Base-by-base conservation (phyloP, 2,888 invertebrate species). In the Cerastoderma edule region DNA sequence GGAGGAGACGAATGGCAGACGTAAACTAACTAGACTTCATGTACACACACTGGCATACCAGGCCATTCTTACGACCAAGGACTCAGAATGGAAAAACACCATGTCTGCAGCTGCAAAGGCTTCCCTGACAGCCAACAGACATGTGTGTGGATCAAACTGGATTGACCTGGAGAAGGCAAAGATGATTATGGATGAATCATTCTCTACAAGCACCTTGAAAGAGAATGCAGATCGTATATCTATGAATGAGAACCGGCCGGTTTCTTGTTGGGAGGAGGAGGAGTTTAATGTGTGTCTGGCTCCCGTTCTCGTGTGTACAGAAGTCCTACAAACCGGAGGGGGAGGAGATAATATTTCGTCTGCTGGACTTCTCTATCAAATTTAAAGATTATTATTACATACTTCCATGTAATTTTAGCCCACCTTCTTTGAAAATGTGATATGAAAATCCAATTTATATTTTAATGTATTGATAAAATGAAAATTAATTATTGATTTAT, bases 261-360 rank as follows among this genome's bases (percentile, higher is more conserved):
- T 97, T 1, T 94, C 96, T 0, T 97, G 97, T 91, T 97, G 97
- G 97, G 94, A 95, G 46, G 97, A 97, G 90, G 92, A 86, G 5
- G 89, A 89, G 66, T 94, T 95, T 24, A 94, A 96, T 87, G 95
- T 97, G 67, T 97, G 97, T 92, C 94, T 97, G 5, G 96, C 97
- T 0, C 97, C 97, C 0, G 96, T 96, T 6, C 93, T 97, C 32
- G 96, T 97, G 2, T 97, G 97, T 89, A 96, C 96, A 0, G 94
- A 96, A 85, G 96, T 96, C 0, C 95, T 95, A 75, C 95, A 96
- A 87, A 97, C 97, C 0, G 97, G 96, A 0, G 97, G 97, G 0
- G 97, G 96, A 13, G 97, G 97, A 0, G 97, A 97, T 91, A 97
- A 97, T 89, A 96, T 97, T 81, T 97, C 97, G 0, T 96, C 96